Conservation (phyloP, 2,888 invertebrate species). For the Orchesella flavescens region DNA sequence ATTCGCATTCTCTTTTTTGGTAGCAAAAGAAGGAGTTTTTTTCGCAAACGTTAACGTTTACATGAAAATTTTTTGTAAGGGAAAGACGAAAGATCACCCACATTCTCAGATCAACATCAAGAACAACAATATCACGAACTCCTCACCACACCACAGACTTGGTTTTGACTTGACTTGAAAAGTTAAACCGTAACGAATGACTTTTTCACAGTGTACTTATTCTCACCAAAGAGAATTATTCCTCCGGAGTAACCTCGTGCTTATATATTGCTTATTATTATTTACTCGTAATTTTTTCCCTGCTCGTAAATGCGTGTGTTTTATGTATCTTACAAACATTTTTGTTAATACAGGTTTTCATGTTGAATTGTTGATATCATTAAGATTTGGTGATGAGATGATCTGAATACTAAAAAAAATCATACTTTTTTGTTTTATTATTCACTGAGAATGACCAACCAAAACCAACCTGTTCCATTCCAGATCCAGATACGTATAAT, state of each 20-base stretch:
- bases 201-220: constrained; percentile 46
- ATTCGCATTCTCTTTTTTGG: not conserved
- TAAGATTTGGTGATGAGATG: not conserved
- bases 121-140: not conserved
- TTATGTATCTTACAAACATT: not conserved
- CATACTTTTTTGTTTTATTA: not conserved
- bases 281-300: not conserved
- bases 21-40: not conserved
- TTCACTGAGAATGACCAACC: no score
- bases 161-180: not conserved
- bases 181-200: constrained; percentile 46
- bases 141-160: not conserved
- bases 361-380: not conserved
- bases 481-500: constrained; percentile 17
- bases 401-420: not conserved
- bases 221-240: constrained; percentile 36
- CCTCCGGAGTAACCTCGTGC: constrained; percentile 9
- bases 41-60: constrained; percentile 28
- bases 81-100: not conserved
- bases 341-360: not conserved
- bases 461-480: constrained; percentile 44
- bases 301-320: constrained; percentile 5
- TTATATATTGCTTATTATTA: constrained; percentile 25
- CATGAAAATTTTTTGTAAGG: not conserved
- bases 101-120: not conserved